phyloP scores from a whole-genome alignment of 2,888 invertebrate genomes.

The Hypercompe scribonia region DNA sequence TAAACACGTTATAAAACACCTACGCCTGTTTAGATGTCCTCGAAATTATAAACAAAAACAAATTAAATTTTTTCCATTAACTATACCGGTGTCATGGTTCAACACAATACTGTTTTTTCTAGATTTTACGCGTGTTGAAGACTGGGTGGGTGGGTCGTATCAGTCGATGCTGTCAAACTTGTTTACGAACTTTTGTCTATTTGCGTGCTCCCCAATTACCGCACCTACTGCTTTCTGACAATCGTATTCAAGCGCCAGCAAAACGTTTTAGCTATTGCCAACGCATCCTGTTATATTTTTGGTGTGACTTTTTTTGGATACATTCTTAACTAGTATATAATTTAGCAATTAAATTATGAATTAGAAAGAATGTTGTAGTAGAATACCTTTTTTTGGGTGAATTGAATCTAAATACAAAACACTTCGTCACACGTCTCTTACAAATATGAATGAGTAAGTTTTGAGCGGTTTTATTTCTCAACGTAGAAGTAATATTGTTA shows the following conservation, averaged over 20 bases:
- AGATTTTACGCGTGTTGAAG: conserved; percentile 61
- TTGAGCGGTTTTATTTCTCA: no score
- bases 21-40: conserved; percentile 27
- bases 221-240: conserved; percentile 60
- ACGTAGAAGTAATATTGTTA: no score
- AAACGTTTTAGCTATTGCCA: conserved; percentile 58
- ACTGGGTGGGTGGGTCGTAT: conserved; percentile 65
- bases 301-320: conserved; percentile 38
- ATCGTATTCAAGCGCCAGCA: conserved; percentile 64
- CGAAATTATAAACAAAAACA: conserved; percentile 22
- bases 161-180: conserved; percentile 75
- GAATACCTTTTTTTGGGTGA: background rate
- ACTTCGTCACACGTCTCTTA: no score
- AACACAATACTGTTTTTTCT: conserved; percentile 60
- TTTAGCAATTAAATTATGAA: background rate
- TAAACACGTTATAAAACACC: conserved; percentile 19
- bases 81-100: conserved; percentile 36
- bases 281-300: conserved; percentile 43
- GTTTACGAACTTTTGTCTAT: conserved; percentile 77
- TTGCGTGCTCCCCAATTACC: conserved; percentile 69
- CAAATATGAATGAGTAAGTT: no score
- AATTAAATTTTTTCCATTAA: conserved; percentile 34
- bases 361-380: background rate
- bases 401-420: background rate
- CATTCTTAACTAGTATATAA: conserved; percentile 36